phyloP scores from a whole-genome alignment of 2,888 invertebrate species.

The Tenthredo distinguenda region DNA sequence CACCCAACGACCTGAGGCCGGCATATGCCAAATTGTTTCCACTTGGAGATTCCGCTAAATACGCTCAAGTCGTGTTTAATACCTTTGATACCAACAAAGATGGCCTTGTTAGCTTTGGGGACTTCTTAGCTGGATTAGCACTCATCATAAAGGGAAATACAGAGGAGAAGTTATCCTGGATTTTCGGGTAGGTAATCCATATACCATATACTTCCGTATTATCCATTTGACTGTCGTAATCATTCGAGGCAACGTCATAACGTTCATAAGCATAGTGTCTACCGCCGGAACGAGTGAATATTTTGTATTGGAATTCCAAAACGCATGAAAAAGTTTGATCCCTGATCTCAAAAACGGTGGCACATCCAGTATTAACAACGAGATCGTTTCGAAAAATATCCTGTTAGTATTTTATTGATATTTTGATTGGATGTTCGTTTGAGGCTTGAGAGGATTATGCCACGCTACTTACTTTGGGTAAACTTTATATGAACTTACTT shows the following conservation, averaged over 20 bases:
- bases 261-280: neutral
- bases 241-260: neutral
- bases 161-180: constrained; percentile 72
- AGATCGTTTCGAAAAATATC: too few relatives aligned
- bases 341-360: too few relatives aligned
- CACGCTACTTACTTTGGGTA: too few relatives aligned
- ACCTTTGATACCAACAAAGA: constrained; percentile 70
- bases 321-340: too few relatives aligned
- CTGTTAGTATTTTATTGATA: too few relatives aligned
- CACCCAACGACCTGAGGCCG: constrained; percentile 67
- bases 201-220: neutral
- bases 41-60: constrained; percentile 70
- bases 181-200: constrained; percentile 67
- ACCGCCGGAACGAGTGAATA: neutral
- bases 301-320: neutral
- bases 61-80: constrained; percentile 72
- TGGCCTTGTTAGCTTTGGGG: constrained; percentile 70
- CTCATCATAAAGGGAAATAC: constrained; percentile 68
- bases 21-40: constrained; percentile 73
- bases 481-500: too few relatives aligned
- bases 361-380: too few relatives aligned
- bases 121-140: constrained; percentile 66
- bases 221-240: neutral
- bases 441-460: too few relatives aligned
- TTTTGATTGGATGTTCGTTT: too few relatives aligned